These are phyloP conservation scores for Pocillopora damicornis DNA, from an alignment of 64 coral and sea anemone species.

Conservation along the genomic window DNA sequence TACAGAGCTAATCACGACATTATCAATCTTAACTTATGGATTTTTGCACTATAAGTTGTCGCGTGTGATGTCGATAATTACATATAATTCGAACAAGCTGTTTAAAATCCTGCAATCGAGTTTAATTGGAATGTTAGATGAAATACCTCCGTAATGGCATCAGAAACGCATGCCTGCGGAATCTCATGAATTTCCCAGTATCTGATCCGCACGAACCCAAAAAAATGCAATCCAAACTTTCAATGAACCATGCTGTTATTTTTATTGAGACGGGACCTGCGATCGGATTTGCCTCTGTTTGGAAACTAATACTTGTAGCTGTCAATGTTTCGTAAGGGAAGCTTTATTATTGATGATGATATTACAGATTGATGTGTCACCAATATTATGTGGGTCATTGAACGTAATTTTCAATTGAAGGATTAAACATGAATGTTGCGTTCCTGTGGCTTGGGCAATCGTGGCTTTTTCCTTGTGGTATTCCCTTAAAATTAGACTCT, in stretches of 20 bases:
- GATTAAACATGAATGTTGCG: background rate
- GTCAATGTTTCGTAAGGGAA: background rate
- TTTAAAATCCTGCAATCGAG: background rate
- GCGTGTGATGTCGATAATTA: background rate
- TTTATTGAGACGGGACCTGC: background rate
- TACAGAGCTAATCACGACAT: background rate
- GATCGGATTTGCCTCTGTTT: background rate
- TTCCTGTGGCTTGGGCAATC: background rate
- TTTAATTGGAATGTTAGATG: conserved; percentile 36
- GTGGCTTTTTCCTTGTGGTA: background rate
- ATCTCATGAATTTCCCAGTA: conserved; percentile 21
- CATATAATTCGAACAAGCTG: background rate
- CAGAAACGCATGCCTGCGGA: conserved; percentile 12
- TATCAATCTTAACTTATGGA: conserved; percentile 15
- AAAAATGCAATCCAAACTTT: background rate
- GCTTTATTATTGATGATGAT: background rate
- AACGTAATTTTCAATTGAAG: conserved; percentile 1
- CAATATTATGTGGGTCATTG: conserved; percentile 3
- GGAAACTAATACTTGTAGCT: background rate
- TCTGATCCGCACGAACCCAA: background rate
- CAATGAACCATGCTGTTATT: background rate
- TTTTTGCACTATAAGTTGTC: background rate
- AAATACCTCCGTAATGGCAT: conserved; percentile 22
- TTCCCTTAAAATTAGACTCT: background rate
- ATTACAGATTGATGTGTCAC: background rate